phyloP scores from a whole-genome alignment of 2,113 vertebrate species.

The Cyanoramphus novaezelandiae region DNA sequence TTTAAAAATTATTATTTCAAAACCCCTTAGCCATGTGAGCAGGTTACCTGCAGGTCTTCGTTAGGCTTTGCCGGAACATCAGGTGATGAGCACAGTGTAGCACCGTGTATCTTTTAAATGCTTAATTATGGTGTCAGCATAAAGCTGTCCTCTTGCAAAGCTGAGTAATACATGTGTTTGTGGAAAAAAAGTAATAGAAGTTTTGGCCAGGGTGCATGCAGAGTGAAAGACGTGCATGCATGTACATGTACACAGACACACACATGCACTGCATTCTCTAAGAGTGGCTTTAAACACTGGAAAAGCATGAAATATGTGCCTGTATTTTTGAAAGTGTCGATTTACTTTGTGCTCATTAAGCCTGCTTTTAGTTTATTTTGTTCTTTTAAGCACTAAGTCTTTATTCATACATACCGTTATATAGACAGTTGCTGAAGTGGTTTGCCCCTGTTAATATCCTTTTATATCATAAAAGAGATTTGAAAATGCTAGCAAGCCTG shows the following conservation, averaged over 20 bases:
- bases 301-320: not conserved
- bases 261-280: rapidly evolving
- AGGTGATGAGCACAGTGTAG: not conserved
- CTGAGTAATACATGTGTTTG: not conserved
- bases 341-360: not conserved
- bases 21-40: not conserved
- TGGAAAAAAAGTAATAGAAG: not conserved
- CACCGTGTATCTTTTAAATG: not conserved
- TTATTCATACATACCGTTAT: not conserved
- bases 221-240: rapidly evolving
- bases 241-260: not conserved
- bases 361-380: not conserved
- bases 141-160: not conserved
- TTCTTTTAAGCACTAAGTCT: not conserved
- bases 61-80: not conserved
- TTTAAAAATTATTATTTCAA: not conserved
- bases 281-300: not conserved
- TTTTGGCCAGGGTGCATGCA: not conserved
- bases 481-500: not conserved
- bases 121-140: not conserved
- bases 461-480: not conserved
- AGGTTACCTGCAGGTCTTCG: not conserved
- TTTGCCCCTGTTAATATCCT: not conserved
- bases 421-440: not conserved
- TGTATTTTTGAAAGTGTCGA: not conserved